A percentile compares a stretch with the other conserved stretches of the same genome.
phyloP scores from a whole-genome alignment of 2,797 vertebrate species.

The Lemur catta region DNA sequence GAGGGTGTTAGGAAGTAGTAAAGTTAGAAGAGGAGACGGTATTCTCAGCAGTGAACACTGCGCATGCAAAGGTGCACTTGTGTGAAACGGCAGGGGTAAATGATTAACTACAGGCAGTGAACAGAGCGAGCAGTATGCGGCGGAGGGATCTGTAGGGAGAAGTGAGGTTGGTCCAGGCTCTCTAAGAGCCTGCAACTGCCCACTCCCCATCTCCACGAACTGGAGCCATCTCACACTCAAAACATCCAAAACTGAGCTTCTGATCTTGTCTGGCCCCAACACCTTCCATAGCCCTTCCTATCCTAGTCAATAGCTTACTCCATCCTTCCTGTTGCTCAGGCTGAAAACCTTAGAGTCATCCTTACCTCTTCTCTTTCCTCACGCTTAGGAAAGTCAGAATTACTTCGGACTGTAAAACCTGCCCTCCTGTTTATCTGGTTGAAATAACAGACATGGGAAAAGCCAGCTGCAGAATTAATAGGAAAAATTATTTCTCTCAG shows the following conservation, averaged over 20 bases:
- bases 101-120: background rate
- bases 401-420: background rate
- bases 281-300: background rate
- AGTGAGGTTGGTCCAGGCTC: background rate
- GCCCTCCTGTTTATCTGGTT: background rate
- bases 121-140: background rate
- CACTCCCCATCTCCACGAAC: background rate
- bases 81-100: background rate
- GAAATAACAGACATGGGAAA: background rate
- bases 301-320: background rate
- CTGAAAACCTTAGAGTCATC: background rate
- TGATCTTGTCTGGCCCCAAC: background rate
- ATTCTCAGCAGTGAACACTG: background rate
- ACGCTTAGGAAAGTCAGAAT: background rate
- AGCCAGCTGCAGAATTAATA: background rate
- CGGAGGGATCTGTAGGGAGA: background rate
- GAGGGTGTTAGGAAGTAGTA: background rate
- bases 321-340: background rate
- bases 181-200: background rate
- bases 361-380: background rate
- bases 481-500: background rate
- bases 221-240: background rate
- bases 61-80: background rate
- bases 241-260: background rate
- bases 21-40: background rate